A percentile compares a stretch with the other conserved stretches of the same genome.
Evolutionary conservation across 2,113 vertebrate species (phyloP).

Genomic region (Taxidea taxus): DNA sequence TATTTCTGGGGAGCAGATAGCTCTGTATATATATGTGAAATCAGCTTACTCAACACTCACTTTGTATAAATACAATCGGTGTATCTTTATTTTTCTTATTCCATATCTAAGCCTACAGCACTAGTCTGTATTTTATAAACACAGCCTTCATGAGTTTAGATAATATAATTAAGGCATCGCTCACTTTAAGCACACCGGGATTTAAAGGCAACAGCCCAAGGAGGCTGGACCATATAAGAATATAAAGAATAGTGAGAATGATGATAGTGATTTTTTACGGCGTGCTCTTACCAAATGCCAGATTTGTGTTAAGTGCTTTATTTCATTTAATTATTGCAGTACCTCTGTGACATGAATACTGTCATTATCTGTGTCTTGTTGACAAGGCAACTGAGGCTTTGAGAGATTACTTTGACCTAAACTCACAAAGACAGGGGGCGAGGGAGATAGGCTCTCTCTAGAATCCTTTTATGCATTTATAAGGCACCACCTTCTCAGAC

Average conservation of each 20-base stretch:
- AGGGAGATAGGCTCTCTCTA: background rate
- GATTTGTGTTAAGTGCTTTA: background rate
- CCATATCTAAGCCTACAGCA: background rate
- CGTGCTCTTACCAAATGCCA: background rate
- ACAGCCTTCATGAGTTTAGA: background rate
- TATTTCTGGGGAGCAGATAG: background rate
- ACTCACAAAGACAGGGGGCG: background rate
- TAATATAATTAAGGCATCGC: conserved; percentile 5
- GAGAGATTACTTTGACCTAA: background rate
- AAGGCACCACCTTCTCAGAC: background rate
- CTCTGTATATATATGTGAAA: background rate
- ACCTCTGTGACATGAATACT: background rate
- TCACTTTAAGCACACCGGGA: conserved; percentile 42
- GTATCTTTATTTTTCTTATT: conserved; percentile 48
- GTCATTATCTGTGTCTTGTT: background rate
- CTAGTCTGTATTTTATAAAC: conserved; percentile 1
- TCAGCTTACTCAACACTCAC: background rate
- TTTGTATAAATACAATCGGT: background rate
- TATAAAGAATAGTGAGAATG: background rate
- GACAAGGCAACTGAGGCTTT: background rate
- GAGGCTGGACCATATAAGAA: background rate
- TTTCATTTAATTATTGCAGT: background rate
- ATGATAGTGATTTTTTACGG: background rate
- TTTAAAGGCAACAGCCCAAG: background rate
- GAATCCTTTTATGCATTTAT: background rate